A percentile compares a stretch with the other conserved stretches of the same genome.
phyloP scores from a whole-genome alignment of 2,113 vertebrate species.

The Suricata suricatta region DNA sequence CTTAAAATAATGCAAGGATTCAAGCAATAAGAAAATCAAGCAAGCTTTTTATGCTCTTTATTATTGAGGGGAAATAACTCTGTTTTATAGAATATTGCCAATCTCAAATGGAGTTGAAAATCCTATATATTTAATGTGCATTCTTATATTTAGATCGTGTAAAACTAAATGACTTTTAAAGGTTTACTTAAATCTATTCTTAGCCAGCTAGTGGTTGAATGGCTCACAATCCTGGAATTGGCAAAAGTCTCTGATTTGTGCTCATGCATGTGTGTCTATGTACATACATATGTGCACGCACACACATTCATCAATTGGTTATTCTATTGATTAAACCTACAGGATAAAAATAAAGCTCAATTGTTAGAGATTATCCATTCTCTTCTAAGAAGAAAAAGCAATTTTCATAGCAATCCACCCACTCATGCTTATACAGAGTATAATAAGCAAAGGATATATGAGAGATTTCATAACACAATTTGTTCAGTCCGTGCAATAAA shows the following conservation, averaged over 20 bases:
- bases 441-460: neutral
- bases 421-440: neutral
- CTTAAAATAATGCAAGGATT: neutral
- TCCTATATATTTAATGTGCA: neutral
- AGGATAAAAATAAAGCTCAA: neutral
- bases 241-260: neutral
- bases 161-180: constrained; percentile 37
- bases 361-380: neutral
- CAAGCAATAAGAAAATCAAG: neutral
- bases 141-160: constrained; percentile 1
- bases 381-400: neutral
- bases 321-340: neutral
- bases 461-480: neutral
- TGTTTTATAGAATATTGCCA: neutral
- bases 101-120: neutral
- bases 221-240: neutral
- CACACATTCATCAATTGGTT: neutral
- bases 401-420: neutral
- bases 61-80: neutral
- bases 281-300: neutral
- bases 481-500: neutral
- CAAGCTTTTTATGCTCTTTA: neutral
- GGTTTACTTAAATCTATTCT: neutral
- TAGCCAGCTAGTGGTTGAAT: neutral
- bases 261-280: rapidly evolving